Evolutionary conservation across 23 tunicate genomes (phyloP), one percentile per base, ranked within the genome.

Genomic region (Ascidia mentula): DNA sequence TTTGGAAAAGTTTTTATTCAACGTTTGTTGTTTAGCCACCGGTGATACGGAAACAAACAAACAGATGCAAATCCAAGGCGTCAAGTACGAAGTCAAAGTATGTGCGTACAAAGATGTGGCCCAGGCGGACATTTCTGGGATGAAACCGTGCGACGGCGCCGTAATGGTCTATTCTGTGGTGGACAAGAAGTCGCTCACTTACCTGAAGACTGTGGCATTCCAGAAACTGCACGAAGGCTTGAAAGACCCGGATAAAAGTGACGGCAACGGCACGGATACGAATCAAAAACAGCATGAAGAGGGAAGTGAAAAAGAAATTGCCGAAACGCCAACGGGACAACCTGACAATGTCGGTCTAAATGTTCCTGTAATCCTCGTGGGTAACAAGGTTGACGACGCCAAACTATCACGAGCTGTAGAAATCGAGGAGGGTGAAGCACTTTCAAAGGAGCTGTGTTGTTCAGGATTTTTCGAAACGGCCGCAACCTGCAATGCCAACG

Each of bases 371-470:
- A 40, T 93, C 22, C 79, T 93, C 33, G 84, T 93, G 1, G 98
- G 90, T 53, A 93, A 88, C 40, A 93, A 93, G 80, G 94, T 79
- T 26, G 98, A 93, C 82, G 98, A 93, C 39, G 98, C 98, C 36
- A 93, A 77, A 46, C 40, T 93, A 32, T 72, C 82, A 26, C 74
- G 98, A 38, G 40, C 60, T 5, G 92, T 92, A 20, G 79, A 83
- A 39, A 53, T 13, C 35, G 92, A 85, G 12, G 82, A 75, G 0
- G 97, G 89, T 30, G 74, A 92, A 40, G 69, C 75, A 1, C 42
- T 87, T 38, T 76, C 86, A 26, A 40, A 69, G 6, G 86, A 93
- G 46, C 76, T 93, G 2, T 30, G 59, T 6, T 88, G 93, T 69
- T 42, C 36, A 12, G 98, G 89, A 38, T 88, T 84, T 40, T 93